Evolutionary conservation across 2,888 invertebrate species (phyloP), one percentile per base, ranked within the genome.

Genomic region (Octodonta nipae): DNA sequence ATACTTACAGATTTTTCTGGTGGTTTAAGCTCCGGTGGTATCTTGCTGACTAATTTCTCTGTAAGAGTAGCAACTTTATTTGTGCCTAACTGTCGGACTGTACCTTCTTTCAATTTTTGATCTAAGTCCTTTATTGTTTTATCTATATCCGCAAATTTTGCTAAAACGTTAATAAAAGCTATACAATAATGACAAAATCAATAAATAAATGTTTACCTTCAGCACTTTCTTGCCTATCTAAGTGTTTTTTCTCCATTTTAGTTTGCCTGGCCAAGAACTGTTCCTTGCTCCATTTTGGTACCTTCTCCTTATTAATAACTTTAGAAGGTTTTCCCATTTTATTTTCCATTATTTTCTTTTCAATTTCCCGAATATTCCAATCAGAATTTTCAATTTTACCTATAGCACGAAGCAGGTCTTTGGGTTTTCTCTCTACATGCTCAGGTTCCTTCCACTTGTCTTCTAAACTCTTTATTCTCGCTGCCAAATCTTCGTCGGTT

Each of bases 351-450:
- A 89, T 88, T 62, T 89, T 88, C 56, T 83, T 78, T 54, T 91
- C 88, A 15, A 91, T 85, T 59, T 86, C 80, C 45, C 82, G 80
- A 17, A 89, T 78, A 61, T 89, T 88, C 88, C 89, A 89, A 60
- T 91, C 89, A 35, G 75, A 80, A 37, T 79, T 76, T 55, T 88
- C 87, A 43, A 89, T 83, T 34, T 45, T 45, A 32, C 88, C 88
- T 38, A 89, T 86, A 26, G 88, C 83, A 40, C 88, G 71, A 60
- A 84, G 67, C 38, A 89, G 66, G 61, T 88, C 88, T 60, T 80
- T 84, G 2, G 86, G 88, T 56, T 87, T 88, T 46, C 81, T 81
- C 13, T 78, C 73, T 1, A 68, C 60, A 2, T 72, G 62, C 29
- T 64, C 61, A 5, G 59, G 65, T 3, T 67, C 66, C 32, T 74